Evolutionary conservation across 1,140 invertebrate genomes (phyloP), one percentile per base, ranked within the genome.

Genomic region (Heliconius congener): DNA sequence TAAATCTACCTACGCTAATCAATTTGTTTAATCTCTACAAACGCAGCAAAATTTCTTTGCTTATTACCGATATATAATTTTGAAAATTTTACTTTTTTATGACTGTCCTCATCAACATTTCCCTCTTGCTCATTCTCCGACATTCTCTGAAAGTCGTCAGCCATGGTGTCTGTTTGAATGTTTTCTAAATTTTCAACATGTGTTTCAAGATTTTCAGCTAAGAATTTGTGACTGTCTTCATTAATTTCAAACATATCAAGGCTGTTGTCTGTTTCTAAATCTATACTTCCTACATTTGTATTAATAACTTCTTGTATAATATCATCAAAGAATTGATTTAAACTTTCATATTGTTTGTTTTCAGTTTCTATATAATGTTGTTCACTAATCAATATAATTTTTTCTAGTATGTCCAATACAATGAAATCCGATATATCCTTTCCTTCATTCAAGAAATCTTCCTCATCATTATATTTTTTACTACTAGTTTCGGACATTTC

Each of bases 51-150:
- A 60, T n/a, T 23, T 66, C 27, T 66, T 66, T 66, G 60, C 60
- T 82, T 78, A 87, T 93, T 93, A 93, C 90, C 89, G 83, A 87
- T 82, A 84, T 87, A 81, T 75, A 83, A 81, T 83, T 86, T 55
- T 84, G 85, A 87, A 90, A 91, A 90, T 85, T 88, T 90, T 84
- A 91, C 87, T 89, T 88, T 88, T 91, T 88, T 90, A 55, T 79
- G 76, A 73, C 71, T 82, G 75, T 82, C 84, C 6, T 87, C 82
- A 71, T 46, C 23, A 50, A 37, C 27, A 19, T 18, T 73, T 76
- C 27, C 60, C 27, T 66, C 60, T 66, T 66, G 23, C 27, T 30
- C 27, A 0, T 57, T 57, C 27, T 30, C 60, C 13, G 50, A 19
- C 8, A 19, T 19, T 52, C 0, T 52, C 18, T 2, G 50, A 30